Conservation (phyloP, 2,888 invertebrate genomes). For the Drosophila colorata region DNA sequence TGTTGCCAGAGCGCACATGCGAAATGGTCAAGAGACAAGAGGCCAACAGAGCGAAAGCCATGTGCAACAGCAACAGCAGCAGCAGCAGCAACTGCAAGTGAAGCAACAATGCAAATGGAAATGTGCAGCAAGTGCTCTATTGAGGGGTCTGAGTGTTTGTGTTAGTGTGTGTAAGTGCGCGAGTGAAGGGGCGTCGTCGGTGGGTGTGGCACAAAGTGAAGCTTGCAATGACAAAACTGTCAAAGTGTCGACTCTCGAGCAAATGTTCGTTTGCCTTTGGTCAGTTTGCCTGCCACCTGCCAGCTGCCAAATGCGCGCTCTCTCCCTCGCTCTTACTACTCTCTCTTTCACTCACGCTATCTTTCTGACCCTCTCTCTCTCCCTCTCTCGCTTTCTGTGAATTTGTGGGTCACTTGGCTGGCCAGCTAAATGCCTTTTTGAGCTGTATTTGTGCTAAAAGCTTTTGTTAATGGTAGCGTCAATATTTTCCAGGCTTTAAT, state of each 20-base stretch:
- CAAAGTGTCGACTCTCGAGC: conserved; percentile 61
- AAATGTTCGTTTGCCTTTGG: conserved; percentile 24
- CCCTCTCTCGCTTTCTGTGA: background rate
- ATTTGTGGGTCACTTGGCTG: conserved; percentile 20
- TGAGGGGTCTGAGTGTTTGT: background rate
- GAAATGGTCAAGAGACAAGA: conserved; percentile 17
- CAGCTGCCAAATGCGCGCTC: background rate
- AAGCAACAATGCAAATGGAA: conserved; percentile 63
- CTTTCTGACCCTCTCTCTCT: background rate
- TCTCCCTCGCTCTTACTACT: background rate
- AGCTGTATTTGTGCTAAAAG: conserved; percentile 67
- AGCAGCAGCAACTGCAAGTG: conserved; percentile 22
- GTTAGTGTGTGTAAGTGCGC: background rate
- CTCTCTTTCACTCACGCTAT: background rate
- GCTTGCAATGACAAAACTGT: conserved; percentile 73
- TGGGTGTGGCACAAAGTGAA: conserved; percentile 44
- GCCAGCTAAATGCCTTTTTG: conserved; percentile 48
- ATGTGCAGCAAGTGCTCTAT: conserved; percentile 36
- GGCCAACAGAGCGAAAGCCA: conserved; percentile 13
- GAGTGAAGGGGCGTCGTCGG: background rate
- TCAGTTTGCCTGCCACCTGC: conserved; percentile 21
- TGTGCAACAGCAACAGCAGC: conserved; percentile 16
- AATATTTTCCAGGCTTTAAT: conserved; percentile 66
- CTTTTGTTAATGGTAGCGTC: conserved; percentile 73
- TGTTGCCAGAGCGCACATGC: conserved; percentile 10